Evolutionary conservation across 2,113 vertebrate genomes (phyloP).

Genomic region (Paradoxurus hermaphroditus): DNA sequence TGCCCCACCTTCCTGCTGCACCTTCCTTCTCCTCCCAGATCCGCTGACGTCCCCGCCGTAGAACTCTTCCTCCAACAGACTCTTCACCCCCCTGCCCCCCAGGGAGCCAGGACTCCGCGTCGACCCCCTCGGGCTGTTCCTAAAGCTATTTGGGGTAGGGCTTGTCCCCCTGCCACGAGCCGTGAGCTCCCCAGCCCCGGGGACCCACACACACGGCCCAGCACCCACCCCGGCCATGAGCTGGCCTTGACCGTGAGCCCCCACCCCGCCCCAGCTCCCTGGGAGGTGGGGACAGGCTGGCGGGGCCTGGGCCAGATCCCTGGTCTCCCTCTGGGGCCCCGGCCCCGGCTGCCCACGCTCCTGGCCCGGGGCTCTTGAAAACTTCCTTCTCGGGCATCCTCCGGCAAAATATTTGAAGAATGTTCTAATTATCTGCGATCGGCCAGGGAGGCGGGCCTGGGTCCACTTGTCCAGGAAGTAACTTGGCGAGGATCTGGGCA

Average conservation of each 20-base stretch:
- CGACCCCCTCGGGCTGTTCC: neutral
- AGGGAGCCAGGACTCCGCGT: neutral
- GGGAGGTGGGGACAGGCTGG: neutral
- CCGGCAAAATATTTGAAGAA: constrained; percentile 72
- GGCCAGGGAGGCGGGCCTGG: constrained; percentile 61
- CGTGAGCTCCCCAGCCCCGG: neutral
- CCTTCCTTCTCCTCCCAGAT: neutral
- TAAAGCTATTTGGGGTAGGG: neutral
- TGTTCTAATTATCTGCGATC: constrained; percentile 67
- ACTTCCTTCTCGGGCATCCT: constrained; percentile 65
- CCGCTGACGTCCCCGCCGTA: too few species aligned
- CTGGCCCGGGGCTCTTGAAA: neutral
- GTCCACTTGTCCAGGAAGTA: constrained; percentile 68
- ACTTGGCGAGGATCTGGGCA: constrained; percentile 10
- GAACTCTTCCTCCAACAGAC: neutral
- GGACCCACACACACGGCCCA: neutral
- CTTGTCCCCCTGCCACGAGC: neutral
- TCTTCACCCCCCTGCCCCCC: neutral
- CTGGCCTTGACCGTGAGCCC: neutral
- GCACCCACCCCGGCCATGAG: neutral
- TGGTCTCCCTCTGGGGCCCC: neutral
- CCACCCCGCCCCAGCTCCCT: neutral
- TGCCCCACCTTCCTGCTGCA: too few species aligned
- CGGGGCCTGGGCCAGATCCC: neutral
- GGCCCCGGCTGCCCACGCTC: constrained; percentile 19